Evolutionary conservation across 2,113 vertebrate genomes (phyloP).

Genomic region (Tenrec ecaudatus): DNA sequence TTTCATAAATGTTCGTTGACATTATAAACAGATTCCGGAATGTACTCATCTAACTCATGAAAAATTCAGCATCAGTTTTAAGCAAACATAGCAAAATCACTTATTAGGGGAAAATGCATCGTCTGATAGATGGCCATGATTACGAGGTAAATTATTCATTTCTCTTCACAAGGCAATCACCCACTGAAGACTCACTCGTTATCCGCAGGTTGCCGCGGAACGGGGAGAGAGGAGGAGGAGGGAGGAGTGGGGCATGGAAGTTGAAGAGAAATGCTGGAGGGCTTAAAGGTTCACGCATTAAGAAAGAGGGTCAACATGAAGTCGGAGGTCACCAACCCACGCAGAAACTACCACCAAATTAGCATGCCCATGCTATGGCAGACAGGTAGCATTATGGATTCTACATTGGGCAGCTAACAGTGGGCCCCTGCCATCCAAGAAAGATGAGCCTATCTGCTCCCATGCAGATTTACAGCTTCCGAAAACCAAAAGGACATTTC

Average conservation of each 20-base stretch:
- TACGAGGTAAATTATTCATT: constrained; percentile 84
- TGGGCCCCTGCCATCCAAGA: no score
- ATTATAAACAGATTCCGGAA: constrained; percentile 48
- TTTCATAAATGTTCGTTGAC: constrained; percentile 57
- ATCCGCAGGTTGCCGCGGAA: constrained; percentile 78
- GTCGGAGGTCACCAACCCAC: constrained; percentile 66
- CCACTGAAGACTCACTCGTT: constrained; percentile 81
- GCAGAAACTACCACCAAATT: constrained; percentile 74
- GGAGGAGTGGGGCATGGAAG: constrained; percentile 42
- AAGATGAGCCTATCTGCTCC: no score
- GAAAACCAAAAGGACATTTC: no score
- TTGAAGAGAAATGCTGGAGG: constrained; percentile 62
- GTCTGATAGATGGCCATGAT: constrained; percentile 84
- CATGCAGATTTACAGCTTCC: no score
- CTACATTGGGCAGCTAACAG: no score
- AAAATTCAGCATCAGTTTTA: constrained; percentile 77
- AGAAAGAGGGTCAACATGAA: constrained; percentile 65
- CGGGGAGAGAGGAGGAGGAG: constrained; percentile 55
- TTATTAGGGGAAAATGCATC: constrained; percentile 72
- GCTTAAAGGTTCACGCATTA: constrained; percentile 56
- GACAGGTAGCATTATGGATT: no score
- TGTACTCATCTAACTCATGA: constrained; percentile 70
- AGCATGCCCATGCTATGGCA: constrained; percentile 62
- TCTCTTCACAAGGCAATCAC: constrained; percentile 84
- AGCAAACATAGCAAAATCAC: constrained; percentile 76